These are phyloP conservation scores for Tigriopus japonicus DNA, from an alignment of 1,140 invertebrate species.

Conservation along the genomic window DNA sequence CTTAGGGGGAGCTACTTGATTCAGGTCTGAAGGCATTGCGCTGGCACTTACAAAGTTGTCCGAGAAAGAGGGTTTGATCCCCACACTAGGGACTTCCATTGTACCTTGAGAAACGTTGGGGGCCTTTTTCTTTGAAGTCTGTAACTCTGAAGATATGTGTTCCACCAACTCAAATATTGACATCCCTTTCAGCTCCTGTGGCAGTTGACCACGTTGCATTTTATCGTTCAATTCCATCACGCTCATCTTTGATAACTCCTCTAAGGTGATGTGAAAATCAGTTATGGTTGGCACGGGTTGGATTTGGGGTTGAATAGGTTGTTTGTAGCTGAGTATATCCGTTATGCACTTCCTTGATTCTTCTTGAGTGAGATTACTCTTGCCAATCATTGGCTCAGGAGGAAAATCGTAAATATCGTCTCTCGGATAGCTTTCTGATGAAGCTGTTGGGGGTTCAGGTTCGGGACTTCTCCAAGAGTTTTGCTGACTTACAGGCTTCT, in stretches of 20 bases:
- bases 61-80: constrained; percentile 11
- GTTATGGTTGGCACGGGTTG: not conserved
- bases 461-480: not conserved
- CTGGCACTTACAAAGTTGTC: constrained; percentile 7
- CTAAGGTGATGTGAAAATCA: not conserved
- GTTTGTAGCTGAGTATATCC: not conserved
- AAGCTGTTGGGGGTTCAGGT: not conserved
- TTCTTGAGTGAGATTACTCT: not conserved
- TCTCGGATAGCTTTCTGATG: not conserved
- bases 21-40: not conserved
- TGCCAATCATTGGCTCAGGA: not conserved
- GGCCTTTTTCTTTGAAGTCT: not conserved
- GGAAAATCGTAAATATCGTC: constrained; percentile 10
- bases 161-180: constrained; percentile 12
- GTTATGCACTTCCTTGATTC: not conserved
- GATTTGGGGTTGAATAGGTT: not conserved
- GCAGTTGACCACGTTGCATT: constrained; percentile 5
- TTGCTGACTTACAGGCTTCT: constrained; percentile 9
- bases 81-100: not conserved
- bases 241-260: constrained; percentile 12
- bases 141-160: not conserved
- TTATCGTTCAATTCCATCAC: constrained; percentile 10
- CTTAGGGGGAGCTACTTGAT: too few species aligned
- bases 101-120: not conserved
- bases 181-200: constrained; percentile 9